A percentile compares a stretch with the other conserved stretches of the same genome.
phyloP scores from a whole-genome alignment of 92 coral and sea anemone genomes.

The Porites cylindrica region DNA sequence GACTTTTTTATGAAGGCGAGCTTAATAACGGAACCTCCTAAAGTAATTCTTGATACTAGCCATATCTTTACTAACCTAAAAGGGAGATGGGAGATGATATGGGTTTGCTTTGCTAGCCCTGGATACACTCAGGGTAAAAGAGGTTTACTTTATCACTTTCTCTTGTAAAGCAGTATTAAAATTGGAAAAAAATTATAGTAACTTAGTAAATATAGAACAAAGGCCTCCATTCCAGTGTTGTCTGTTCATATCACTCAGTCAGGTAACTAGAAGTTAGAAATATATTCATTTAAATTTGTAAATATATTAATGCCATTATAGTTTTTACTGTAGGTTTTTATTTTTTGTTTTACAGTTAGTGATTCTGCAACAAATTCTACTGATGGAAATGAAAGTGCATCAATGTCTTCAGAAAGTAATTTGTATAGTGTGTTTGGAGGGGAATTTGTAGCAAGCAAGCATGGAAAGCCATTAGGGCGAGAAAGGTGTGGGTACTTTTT shows the following conservation, averaged over 20 bases:
- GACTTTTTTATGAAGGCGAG: neutral
- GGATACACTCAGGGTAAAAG: no score
- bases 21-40: neutral
- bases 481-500: conserved; percentile 55
- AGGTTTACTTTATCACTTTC: no score
- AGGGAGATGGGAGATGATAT: no score
- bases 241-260: neutral
- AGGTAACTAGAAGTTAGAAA: neutral
- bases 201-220: no score
- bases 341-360: neutral
- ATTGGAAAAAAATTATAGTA: no score
- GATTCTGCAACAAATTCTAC: conserved; percentile 10
- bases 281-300: no score
- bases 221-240: no score
- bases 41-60: no score
- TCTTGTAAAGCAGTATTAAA: no score
- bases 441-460: conserved; percentile 58
- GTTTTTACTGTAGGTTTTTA: neutral
- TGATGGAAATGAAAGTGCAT: conserved; percentile 9
- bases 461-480: conserved; percentile 60
- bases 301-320: no score
- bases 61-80: no score
- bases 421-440: conserved; percentile 76
- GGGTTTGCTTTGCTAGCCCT: no score
- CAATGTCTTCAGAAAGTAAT: conserved; percentile 42